These are phyloP conservation scores for Anabas testudineus DNA, from an alignment of 2,797 vertebrate genomes.

Conservation along the genomic window DNA sequence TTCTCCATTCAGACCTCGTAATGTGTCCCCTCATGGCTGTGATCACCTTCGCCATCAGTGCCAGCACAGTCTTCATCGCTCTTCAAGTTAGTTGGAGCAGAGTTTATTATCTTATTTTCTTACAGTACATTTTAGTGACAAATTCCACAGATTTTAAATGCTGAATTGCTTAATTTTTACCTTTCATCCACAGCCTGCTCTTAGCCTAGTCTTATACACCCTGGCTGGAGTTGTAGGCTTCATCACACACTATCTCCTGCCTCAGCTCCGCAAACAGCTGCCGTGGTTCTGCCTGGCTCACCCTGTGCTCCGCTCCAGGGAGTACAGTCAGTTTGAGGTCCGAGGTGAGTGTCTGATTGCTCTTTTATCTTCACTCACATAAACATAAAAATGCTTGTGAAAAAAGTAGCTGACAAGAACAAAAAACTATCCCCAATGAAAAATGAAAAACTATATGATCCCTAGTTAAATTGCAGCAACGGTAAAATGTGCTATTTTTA, in stretches of 20 bases:
- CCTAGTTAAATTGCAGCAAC: conserved; percentile 12
- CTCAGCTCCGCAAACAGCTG: conserved; percentile 93
- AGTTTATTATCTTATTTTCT: conserved; percentile 9
- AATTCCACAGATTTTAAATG: background rate
- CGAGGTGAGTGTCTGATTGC: conserved; percentile 84
- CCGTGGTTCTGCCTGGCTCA: conserved; percentile 95
- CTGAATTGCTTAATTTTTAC: conserved; percentile 4
- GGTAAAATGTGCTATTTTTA: conserved; percentile 4
- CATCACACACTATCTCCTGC: conserved; percentile 92
- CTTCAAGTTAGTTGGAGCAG: conserved; percentile 85
- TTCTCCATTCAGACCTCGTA: conserved; percentile 92
- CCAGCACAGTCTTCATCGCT: conserved; percentile 94
- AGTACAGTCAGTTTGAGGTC: conserved; percentile 95
- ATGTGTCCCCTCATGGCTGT: conserved; percentile 93
- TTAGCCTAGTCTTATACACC: conserved; percentile 90
- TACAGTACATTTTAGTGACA: conserved; percentile 1
- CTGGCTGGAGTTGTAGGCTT: conserved; percentile 91
- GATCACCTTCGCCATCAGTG: conserved; percentile 93
- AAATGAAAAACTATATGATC: conserved; percentile 22
- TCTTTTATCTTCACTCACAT: conserved; percentile 1
- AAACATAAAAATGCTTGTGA: background rate
- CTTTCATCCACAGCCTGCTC: conserved; percentile 85
- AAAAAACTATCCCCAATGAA: background rate
- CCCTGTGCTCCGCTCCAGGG: conserved; percentile 90
- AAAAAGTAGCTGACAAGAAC: background rate